Conservation (phyloP, 2,888 invertebrate genomes). For the Arge pagana region DNA sequence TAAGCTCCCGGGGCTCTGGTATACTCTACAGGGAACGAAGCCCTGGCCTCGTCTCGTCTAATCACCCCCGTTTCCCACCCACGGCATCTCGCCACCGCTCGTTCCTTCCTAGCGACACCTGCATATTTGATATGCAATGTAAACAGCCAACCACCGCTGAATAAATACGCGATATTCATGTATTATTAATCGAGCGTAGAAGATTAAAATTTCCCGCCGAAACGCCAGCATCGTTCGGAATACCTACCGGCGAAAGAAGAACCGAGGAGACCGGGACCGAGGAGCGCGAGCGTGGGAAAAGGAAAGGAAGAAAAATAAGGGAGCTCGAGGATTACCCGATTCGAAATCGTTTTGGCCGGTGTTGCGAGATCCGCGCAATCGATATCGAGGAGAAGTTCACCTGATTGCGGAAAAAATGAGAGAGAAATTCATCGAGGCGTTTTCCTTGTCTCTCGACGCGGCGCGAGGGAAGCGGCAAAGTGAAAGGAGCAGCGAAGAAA, state of each 20-base stretch:
- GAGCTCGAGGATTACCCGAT: no score
- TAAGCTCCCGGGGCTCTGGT: no score
- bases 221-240: no score
- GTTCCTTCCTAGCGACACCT: constrained; percentile 46
- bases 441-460: no score
- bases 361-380: no score
- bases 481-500: constrained; percentile 47
- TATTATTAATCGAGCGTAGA: constrained; percentile 47
- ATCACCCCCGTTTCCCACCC: constrained; percentile 47
- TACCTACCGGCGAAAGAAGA: no score
- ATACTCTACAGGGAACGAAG: no score
- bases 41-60: constrained; percentile 52
- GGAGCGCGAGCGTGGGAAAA: background rate
- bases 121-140: constrained; percentile 54
- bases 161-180: constrained; percentile 48
- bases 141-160: constrained; percentile 49
- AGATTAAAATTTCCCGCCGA: constrained; percentile 49
- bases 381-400: no score
- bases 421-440: no score
- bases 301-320: constrained; percentile 4
- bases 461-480: constrained; percentile 37
- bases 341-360: no score
- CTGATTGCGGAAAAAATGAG: no score
- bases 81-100: constrained; percentile 31
- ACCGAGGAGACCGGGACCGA: no score